Percentiles rank a stretch among this genome's conserved stretches.
Evolutionary conservation across 2,113 vertebrate species (phyloP).

Genomic region (Pseudorectes ferrugineus): DNA sequence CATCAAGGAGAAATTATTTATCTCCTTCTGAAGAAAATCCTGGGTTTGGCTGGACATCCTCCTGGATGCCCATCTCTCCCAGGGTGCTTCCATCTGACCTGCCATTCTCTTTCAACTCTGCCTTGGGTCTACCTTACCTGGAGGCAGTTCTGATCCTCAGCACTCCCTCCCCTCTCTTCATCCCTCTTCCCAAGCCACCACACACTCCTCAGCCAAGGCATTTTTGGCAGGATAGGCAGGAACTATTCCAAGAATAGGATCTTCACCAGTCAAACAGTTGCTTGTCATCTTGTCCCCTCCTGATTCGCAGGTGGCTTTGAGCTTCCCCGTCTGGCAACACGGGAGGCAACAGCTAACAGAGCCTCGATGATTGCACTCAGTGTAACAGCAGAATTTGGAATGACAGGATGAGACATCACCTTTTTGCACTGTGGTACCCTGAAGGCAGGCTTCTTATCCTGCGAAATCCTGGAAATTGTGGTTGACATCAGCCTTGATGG

Average conservation of each 20-base stretch:
- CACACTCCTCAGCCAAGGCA: conserved; percentile 29
- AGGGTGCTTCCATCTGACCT: conserved; percentile 12
- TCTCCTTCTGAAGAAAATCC: background rate
- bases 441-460: background rate
- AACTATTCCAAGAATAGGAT: conserved; percentile 45
- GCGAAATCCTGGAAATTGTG: background rate
- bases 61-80: background rate
- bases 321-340: conserved; percentile 20
- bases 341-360: conserved; percentile 3
- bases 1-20: background rate
- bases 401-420: background rate
- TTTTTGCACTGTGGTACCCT: background rate
- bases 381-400: background rate
- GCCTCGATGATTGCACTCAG: background rate
- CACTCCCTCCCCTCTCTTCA: background rate
- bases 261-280: conserved; percentile 37
- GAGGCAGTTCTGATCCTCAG: background rate
- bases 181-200: background rate
- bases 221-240: conserved; percentile 47
- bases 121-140: conserved; percentile 15
- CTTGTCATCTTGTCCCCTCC: conserved; percentile 46
- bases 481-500: background rate
- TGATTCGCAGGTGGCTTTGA: conserved; percentile 39
- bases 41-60: background rate
- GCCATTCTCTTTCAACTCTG: background rate